A percentile compares a stretch with the other conserved stretches of the same genome.
These are phyloP conservation scores for Trissoscelio sp. DNA, from an alignment of 2,888 invertebrate genomes.

Conservation along the genomic window DNA sequence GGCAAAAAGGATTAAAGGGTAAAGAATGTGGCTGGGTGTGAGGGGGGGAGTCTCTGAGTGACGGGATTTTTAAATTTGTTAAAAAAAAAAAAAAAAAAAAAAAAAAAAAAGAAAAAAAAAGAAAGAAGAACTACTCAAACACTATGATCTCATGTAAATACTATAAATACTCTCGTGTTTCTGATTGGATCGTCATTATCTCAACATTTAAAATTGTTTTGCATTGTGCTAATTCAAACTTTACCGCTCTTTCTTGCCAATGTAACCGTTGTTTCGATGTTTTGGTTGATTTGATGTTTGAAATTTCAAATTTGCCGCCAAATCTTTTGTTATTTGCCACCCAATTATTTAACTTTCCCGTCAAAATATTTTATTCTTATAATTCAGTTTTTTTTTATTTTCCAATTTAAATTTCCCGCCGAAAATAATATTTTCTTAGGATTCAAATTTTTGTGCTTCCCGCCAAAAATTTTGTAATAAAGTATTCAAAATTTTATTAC, in stretches of 20 bases:
- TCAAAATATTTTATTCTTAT: neutral
- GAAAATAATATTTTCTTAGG: neutral
- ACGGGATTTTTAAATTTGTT: no score
- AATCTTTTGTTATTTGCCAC: neutral
- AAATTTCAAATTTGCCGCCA: neutral
- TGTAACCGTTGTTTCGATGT: neutral
- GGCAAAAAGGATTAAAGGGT: no score
- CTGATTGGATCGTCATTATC: conserved; percentile 51
- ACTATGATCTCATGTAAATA: neutral
- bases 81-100: neutral
- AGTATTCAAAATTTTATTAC: no score
- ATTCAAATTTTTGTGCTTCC: no score
- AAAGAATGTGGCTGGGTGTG: no score
- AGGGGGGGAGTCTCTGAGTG: no score
- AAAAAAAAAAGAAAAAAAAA: neutral
- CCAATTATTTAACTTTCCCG: no score
- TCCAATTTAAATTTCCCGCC: no score
- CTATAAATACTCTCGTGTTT: neutral
- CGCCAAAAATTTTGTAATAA: no score
- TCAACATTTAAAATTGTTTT: conserved; percentile 45
- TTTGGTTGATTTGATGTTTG: neutral
- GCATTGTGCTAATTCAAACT: conserved; percentile 32
- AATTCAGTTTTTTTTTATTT: neutral
- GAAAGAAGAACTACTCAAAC: no score
- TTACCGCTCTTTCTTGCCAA: neutral